Evolutionary conservation across 2,797 vertebrate species (phyloP).

Genomic region (Hoplostethus atlanticus): DNA sequence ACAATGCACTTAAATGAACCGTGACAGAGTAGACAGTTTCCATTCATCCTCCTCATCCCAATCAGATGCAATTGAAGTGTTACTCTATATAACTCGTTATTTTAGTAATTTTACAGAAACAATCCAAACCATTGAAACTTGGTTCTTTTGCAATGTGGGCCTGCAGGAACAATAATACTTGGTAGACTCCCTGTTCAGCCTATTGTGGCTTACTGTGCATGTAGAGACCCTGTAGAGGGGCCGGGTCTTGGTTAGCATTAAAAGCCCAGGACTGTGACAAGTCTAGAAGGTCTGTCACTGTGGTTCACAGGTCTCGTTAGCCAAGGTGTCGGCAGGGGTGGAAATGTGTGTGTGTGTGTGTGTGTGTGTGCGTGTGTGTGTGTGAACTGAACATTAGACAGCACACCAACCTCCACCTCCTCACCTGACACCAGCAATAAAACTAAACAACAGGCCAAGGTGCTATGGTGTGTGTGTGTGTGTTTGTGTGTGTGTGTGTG

Average conservation of each 20-base stretch:
- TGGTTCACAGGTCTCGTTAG: slow-evolving; percentile 84
- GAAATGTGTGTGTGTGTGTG: slow-evolving; percentile 74
- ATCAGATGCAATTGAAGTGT: background rate
- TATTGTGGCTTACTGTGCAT: slow-evolving; percentile 67
- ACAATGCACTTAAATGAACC: background rate
- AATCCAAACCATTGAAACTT: background rate
- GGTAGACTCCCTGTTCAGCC: slow-evolving; percentile 45
- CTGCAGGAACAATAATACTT: slow-evolving; percentile 43
- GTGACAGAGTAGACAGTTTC: background rate
- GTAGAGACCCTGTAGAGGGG: slow-evolving; percentile 67
- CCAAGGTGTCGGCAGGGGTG: slow-evolving; percentile 79
- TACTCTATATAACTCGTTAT: background rate
- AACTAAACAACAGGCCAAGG: slow-evolving; percentile 85
- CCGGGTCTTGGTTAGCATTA: slow-evolving; percentile 73
- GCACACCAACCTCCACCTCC: slow-evolving; percentile 81
- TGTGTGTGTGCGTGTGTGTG: slow-evolving; percentile 60
- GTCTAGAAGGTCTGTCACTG: slow-evolving; percentile 80
- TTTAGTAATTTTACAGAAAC: background rate
- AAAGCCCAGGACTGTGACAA: slow-evolving; percentile 81
- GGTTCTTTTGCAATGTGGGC: slow-evolving; percentile 2
- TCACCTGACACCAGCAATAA: slow-evolving; percentile 89
- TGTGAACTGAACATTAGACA: slow-evolving; percentile 82
- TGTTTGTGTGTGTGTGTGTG: slow-evolving; percentile 51
- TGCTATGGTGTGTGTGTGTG: slow-evolving; percentile 53
- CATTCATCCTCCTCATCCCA: background rate